Base-by-base conservation (phyloP, 53 echinoderm and acorn worm species). In the Hippasteria phrygiana region DNA sequence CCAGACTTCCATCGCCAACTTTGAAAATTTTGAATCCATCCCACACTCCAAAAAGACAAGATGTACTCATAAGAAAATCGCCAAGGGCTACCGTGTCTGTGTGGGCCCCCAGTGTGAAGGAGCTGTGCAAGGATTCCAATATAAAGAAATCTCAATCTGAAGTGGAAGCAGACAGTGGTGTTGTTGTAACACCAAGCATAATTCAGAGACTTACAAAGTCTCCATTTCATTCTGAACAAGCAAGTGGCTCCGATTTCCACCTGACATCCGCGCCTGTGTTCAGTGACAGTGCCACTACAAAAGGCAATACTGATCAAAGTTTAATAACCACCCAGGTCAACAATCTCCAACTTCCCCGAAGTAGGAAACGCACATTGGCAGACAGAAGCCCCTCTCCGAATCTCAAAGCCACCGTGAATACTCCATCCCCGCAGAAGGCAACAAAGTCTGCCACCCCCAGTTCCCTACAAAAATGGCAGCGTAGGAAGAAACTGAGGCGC, bases 391-490 rank as follows among this genome's bases (percentile, higher is more conserved):
- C 85, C 38, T 85, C 85, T 4, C 85, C 85, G 17, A 71, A 43
- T 47, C 26, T 31, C 28, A 26, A 34, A 2, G 13, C 34, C 26
- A 20, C 22, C 33, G 70, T 38, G 20, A 9, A 47, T 50, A 70
- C 85, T 3, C 85, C 85, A 4, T 71, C 85, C n/a, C 70, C 70
- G 7, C 53, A 47, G 70, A 71, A 69, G 29, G 32, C 36, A 8
- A 24, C 71, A 34, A 71, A 71, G 27, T 85, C 71, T 4, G 26
- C n/a, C 69, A 85, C 85, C 24, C 85, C 85, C 4, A 71, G 85
- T 12, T 71, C 85, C 70, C 71, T 85, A 50, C 70, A 85, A 11
- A 71, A 85, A 27, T 85, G 85, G 85, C 85, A 85, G 34, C 70
- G 85, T 6, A 45, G 54, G 70, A 85, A 85, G 51, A 85, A 53